Conservation (phyloP, 53 echinoderm and acorn worm species). For the Holothuria scabra region DNA sequence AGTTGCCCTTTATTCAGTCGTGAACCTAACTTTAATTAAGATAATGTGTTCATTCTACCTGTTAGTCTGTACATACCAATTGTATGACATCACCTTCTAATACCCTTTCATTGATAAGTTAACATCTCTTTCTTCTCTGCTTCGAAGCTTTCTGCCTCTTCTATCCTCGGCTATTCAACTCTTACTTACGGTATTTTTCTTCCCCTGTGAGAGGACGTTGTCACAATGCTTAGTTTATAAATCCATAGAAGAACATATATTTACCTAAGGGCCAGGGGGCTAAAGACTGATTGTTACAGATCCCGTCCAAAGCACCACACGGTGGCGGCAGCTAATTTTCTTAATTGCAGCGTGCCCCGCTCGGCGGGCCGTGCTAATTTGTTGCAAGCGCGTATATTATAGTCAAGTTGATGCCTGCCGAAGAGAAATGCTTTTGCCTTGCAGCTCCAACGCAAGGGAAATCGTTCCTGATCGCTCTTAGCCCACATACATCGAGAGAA, state of each 20-base stretch:
- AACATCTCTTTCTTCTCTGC: no score
- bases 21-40: no score
- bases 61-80: no score
- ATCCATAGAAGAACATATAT: constrained; percentile 33
- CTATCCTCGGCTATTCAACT: constrained; percentile 36
- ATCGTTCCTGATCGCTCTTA: constrained; percentile 36
- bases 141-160: no score
- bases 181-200: constrained; percentile 3
- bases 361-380: constrained; percentile 44
- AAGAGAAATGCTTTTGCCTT: constrained; percentile 28
- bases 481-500: constrained; percentile 29
- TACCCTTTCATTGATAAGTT: no score
- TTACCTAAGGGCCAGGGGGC: constrained; percentile 22
- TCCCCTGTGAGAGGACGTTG: constrained; percentile 7
- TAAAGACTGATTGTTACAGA: constrained; percentile 8
- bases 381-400: constrained; percentile 18
- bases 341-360: constrained; percentile 38
- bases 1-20: no score
- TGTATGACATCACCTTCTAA: no score
- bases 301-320: constrained; percentile 33
- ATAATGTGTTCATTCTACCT: no score
- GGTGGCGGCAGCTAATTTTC: constrained; percentile 25
- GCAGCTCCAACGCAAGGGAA: constrained; percentile 20
- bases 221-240: constrained; percentile 17
- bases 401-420: constrained; percentile 30